A percentile compares a stretch with the other conserved stretches of the same genome.
phyloP scores from a whole-genome alignment of 2,888 invertebrate species.

The Maniola hyperantus region DNA sequence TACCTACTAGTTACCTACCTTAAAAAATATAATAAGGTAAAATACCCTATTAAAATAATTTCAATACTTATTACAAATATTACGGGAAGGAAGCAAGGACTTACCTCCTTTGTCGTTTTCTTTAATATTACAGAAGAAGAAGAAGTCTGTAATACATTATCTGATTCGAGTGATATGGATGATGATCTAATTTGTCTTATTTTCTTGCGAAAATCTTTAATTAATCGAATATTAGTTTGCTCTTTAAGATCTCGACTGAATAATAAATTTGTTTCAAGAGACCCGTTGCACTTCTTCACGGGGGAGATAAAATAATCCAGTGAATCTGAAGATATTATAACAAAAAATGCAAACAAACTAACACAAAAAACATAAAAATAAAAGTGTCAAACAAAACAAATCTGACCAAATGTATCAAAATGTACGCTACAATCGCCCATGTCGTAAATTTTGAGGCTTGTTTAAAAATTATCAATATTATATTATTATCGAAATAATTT shows the following conservation, averaged over 20 bases:
- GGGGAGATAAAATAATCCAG: constrained; percentile 60
- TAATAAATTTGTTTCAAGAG: constrained; percentile 26
- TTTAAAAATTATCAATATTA: neutral
- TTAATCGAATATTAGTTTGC: constrained; percentile 30
- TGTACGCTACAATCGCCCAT: constrained; percentile 58
- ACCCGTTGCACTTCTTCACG: constrained; percentile 47
- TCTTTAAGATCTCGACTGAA: constrained; percentile 25
- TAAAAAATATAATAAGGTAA: too few relatives aligned
- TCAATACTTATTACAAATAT: too few relatives aligned
- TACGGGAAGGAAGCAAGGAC: neutral
- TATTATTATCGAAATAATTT: constrained; percentile 20
- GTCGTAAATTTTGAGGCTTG: constrained; percentile 36
- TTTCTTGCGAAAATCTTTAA: constrained; percentile 38
- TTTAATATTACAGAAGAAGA: constrained; percentile 25
- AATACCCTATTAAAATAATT: too few relatives aligned
- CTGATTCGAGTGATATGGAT: constrained; percentile 2
- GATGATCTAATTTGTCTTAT: constrained; percentile 8
- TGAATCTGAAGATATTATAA: constrained; percentile 58
- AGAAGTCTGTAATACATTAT: constrained; percentile 13
- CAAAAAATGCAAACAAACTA: constrained; percentile 39
- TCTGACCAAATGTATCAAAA: constrained; percentile 57
- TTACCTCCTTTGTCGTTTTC: constrained; percentile 17
- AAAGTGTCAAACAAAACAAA: constrained; percentile 17
- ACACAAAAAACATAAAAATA: constrained; percentile 37
- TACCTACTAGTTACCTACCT: too few relatives aligned